phyloP scores from a whole-genome alignment of 2,113 vertebrate genomes.

The Sinocyclocheilus anshuiensis region DNA sequence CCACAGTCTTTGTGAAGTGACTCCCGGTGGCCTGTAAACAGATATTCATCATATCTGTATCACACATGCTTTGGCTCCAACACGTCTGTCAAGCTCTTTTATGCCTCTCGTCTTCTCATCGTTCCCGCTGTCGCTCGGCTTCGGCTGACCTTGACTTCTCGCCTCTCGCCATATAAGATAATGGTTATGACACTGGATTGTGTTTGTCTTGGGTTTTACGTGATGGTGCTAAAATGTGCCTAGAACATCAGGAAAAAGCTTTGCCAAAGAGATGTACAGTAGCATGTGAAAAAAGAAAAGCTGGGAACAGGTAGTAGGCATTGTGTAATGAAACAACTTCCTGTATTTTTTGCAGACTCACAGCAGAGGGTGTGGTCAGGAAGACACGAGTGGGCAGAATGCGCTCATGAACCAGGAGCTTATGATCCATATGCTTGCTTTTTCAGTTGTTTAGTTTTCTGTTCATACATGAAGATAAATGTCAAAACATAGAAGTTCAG shows the following conservation, averaged over 20 bases:
- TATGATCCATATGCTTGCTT: not conserved
- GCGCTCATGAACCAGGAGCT: not conserved
- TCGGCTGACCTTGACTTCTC: not conserved
- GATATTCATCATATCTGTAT: conserved; percentile 57
- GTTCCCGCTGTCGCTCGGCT: not conserved
- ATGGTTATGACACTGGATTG: not conserved
- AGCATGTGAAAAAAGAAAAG: not conserved
- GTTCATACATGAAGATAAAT: not conserved
- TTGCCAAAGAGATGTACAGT: not conserved
- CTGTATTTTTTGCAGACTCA: conserved; percentile 54
- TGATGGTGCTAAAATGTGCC: conserved; percentile 26
- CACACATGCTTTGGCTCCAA: conserved; percentile 50
- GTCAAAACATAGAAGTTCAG: no score
- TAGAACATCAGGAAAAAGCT: not conserved
- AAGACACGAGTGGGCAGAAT: not conserved
- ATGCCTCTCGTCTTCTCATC: conserved; percentile 1
- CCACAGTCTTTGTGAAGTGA: conserved; percentile 44
- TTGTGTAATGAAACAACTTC: conserved; percentile 44
- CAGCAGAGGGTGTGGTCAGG: conserved; percentile 11
- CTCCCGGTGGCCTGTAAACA: conserved; percentile 50
- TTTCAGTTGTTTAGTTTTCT: not conserved
- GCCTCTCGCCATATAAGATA: conserved; percentile 29
- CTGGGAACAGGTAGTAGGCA: conserved; percentile 17
- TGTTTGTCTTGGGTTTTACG: conserved; percentile 24
- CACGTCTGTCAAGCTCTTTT: conserved; percentile 51